Conservation (phyloP, 2,797 vertebrate genomes). For the Sebastes hubbsi region DNA sequence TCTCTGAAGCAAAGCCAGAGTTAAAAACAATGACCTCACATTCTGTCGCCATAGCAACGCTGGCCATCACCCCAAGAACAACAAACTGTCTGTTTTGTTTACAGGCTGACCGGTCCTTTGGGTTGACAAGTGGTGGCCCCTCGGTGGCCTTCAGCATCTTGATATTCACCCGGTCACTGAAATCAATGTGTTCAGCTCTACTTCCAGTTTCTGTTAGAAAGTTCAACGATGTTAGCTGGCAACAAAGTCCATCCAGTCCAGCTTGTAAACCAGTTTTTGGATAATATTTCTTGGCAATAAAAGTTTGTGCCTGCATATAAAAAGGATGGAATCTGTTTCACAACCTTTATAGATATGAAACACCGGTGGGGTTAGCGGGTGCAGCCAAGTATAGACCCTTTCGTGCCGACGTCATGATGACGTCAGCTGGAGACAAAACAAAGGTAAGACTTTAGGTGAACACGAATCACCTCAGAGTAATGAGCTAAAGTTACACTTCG, state of each 20-base stretch:
- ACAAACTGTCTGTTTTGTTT: slow-evolving; percentile 53
- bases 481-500: no score
- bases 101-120: slow-evolving; percentile 19
- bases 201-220: slow-evolving; percentile 51
- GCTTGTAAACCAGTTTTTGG: slow-evolving; percentile 34
- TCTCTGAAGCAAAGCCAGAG: slow-evolving; percentile 22
- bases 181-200: slow-evolving; percentile 12
- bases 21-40: slow-evolving; percentile 53
- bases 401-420: no score
- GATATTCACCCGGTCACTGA: slow-evolving; percentile 36
- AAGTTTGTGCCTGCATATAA: slow-evolving; percentile 36
- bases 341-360: slow-evolving; percentile 36
- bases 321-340: slow-evolving; percentile 41
- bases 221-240: slow-evolving; percentile 46
- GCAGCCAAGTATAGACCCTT: slow-evolving; percentile 13
- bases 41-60: slow-evolving; percentile 36
- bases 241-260: neutral
- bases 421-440: no score
- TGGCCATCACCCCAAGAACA: slow-evolving; percentile 33
- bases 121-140: slow-evolving; percentile 35
- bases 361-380: neutral
- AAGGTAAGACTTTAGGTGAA: no score
- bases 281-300: slow-evolving; percentile 38
- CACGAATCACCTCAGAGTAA: no score
- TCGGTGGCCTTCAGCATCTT: slow-evolving; percentile 25